phyloP scores from a whole-genome alignment of 1,140 invertebrate species.

The fruit fly (Drosophila melanogaster) region DNA sequence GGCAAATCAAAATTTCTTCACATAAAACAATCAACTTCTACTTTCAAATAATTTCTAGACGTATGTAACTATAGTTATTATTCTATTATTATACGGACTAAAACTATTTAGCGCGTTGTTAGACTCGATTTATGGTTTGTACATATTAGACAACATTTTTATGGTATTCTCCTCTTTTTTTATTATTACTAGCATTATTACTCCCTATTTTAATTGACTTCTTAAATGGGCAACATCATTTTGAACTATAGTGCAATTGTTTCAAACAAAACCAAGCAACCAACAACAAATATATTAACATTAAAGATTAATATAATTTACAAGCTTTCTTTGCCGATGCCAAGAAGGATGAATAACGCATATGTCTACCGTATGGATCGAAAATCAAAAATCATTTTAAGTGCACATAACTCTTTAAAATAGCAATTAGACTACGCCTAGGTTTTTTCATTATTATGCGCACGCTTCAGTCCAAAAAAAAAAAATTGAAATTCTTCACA shows the following conservation, averaged over 20 bases:
- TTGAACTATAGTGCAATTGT: slow-evolving; percentile 83
- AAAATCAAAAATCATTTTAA: slow-evolving; percentile 81
- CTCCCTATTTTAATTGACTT: slow-evolving; percentile 47
- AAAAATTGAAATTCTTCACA: slow-evolving; percentile 48
- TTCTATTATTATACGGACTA: slow-evolving; percentile 37
- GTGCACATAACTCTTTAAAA: slow-evolving; percentile 69
- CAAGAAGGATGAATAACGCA: slow-evolving; percentile 66
- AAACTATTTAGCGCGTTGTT: slow-evolving; percentile 63
- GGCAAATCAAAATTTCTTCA: slow-evolving; percentile 73
- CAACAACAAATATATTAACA: slow-evolving; percentile 63
- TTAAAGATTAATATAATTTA: slow-evolving; percentile 76
- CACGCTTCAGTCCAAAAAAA: slow-evolving; percentile 43
- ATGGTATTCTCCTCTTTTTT: slow-evolving; percentile 46
- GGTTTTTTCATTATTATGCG: slow-evolving; percentile 59
- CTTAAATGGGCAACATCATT: slow-evolving; percentile 77
- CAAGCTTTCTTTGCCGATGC: slow-evolving; percentile 76
- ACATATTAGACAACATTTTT: slow-evolving; percentile 75
- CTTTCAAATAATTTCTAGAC: slow-evolving; percentile 49
- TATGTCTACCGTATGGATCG: slow-evolving; percentile 45
- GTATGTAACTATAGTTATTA: slow-evolving; percentile 54
- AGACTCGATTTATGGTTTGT: slow-evolving; percentile 81
- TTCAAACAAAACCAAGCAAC: slow-evolving; percentile 75
- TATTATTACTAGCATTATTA: slow-evolving; percentile 62
- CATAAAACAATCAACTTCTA: slow-evolving; percentile 49
- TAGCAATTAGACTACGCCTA: slow-evolving; percentile 62